phyloP scores from a whole-genome alignment of 2,888 invertebrate genomes.

The Yponomeuta sedellus region DNA sequence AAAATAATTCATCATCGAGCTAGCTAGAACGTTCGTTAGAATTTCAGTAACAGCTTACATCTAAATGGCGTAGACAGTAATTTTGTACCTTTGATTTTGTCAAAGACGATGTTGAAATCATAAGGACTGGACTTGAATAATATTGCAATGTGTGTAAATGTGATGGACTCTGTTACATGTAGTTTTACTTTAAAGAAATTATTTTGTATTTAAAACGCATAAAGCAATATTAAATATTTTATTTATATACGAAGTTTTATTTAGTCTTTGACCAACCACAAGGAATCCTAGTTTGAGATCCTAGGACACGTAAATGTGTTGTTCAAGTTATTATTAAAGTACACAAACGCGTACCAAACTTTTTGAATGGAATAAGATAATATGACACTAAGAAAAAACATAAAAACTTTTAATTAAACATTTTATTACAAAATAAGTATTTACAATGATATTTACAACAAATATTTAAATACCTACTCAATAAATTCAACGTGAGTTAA shows the following conservation, averaged over 20 bases:
- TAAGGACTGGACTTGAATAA: too few relatives aligned
- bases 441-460: background rate
- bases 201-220: slow-evolving; percentile 55
- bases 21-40: too few relatives aligned
- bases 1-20: background rate
- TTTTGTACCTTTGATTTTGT: too few relatives aligned
- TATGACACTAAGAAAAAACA: background rate
- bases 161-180: too few relatives aligned
- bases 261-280: slow-evolving; percentile 19
- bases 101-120: too few relatives aligned
- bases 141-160: too few relatives aligned
- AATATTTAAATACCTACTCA: background rate
- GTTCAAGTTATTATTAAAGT: too few relatives aligned
- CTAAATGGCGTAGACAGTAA: too few relatives aligned
- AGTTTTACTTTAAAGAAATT: slow-evolving; percentile 33
- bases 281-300: too few relatives aligned
- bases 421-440: background rate
- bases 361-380: background rate
- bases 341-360: slow-evolving; percentile 7
- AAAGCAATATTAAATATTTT: slow-evolving; percentile 60
- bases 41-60: too few relatives aligned
- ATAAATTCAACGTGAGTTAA: background rate
- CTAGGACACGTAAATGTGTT: too few relatives aligned
- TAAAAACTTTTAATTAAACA: background rate
- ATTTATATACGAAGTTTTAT: slow-evolving; percentile 43